Conservation (phyloP, 2,888 invertebrate species). For the Formica aserva region DNA sequence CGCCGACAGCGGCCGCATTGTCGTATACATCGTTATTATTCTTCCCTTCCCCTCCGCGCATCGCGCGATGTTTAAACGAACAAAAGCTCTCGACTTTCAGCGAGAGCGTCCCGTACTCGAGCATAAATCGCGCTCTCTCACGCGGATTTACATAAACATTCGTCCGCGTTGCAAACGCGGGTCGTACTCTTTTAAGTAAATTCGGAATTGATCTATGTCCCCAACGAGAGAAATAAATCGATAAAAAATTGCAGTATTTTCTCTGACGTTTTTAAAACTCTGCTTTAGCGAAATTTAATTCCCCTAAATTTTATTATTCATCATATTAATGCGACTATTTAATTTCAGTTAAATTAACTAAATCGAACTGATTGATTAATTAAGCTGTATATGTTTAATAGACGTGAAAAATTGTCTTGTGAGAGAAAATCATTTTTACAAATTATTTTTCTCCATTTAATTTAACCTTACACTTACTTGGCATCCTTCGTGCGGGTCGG, state of each 20-base stretch:
- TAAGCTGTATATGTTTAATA: not conserved
- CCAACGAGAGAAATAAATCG: not conserved
- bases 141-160: slow-evolving; percentile 39
- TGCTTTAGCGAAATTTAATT: not conserved
- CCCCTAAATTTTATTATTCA: not conserved
- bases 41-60: slow-evolving; percentile 49
- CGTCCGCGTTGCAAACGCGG: slow-evolving; percentile 1
- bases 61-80: slow-evolving; percentile 56
- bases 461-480: slow-evolving; percentile 23
- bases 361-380: not conserved
- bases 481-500: not conserved
- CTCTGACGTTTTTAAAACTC: not conserved
- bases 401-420: not conserved
- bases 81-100: slow-evolving; percentile 51
- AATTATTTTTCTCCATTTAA: not conserved
- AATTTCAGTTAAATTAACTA: not conserved
- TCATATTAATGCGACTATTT: not conserved
- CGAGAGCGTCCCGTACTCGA: slow-evolving; percentile 29
- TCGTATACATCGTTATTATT: slow-evolving; percentile 69
- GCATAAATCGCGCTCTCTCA: slow-evolving; percentile 30
- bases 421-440: not conserved
- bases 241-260: not conserved
- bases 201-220: slow-evolving; percentile 14
- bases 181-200: slow-evolving; percentile 5
- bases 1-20: slow-evolving; percentile 67